Evolutionary conservation across 2,888 invertebrate species (phyloP), one percentile per base, ranked within the genome.

Genomic region (Himalopsyche tibetana): DNA sequence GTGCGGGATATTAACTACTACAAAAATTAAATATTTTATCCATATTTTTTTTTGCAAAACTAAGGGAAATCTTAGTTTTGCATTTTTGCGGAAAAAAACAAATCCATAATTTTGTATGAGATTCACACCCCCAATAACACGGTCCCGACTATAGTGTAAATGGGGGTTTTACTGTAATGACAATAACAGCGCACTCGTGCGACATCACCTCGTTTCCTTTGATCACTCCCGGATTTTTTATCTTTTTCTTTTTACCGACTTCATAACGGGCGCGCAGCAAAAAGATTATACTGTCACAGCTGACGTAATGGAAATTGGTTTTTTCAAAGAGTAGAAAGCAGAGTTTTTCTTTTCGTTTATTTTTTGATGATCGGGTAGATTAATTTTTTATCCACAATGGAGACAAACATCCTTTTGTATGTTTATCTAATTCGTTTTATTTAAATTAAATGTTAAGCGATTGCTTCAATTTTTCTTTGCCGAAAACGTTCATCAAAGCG

Each of bases 301-400:
- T 63, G 63, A 63, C 63, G 63, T 63, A 63, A 63, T 63, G 63
- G 63, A 19, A 63, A 63, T 63, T 63, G 63, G 63, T 63, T 63
- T 28, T 51, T 28, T 28, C 19, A 6, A 19, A 5, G 28, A 63
- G 63, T 6, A 11, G 15, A 19, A 19, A 19, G 63, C 28, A 2
- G 8, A 63, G 63, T 56, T 56, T n/a, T 56, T 56, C n/a, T 56
- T 19, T 56, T n/a, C 19, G 19, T 19, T 63, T 63, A 8, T 19
- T 63, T 19, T 63, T n/a, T 63, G n/a, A 63, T 63, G 63, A 63
- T 63, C 28, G 63, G 63, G 19, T 63, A 28, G 63, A 63, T 63
- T 19, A 63, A 19, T 63, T 19, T 63, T 63, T 63, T 63, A 63
- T 63, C 63, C 11, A 8, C 63, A 19, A 15, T 19, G 28, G 1